Evolutionary conservation across 2,797 vertebrate genomes (phyloP), one percentile per base, ranked within the genome.

Genomic region (Cossypha heuglini): DNA sequence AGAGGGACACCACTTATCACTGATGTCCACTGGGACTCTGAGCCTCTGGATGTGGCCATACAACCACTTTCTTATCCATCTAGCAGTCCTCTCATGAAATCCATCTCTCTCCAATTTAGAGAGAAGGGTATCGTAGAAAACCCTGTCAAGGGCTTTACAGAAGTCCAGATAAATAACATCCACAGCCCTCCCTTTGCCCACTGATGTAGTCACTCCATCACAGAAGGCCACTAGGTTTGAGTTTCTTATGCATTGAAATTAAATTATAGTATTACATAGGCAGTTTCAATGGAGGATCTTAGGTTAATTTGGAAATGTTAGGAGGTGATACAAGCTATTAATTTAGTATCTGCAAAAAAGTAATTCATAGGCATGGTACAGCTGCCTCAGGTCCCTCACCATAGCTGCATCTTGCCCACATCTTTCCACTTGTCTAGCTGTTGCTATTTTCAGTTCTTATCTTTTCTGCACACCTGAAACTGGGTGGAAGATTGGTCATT

Each of bases 91-190:
- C 19, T 52, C 28, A 68, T 5, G 29, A 45, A 46, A 59, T 59
- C 54, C 2, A 0, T 68, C 16, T 68, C 24, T 68, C n/a, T 61
- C 22, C 13, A 52, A 20, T 29, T 61, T 52, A 46, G 24, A 61
- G 28, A 59, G n/a, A 52, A 20, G 1, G 5, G 1, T 45, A 45
- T 33, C 45, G 46, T 52, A 49, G 38, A 58, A 59, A 67, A 37
- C 1, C 0, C 0, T 25, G 16, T 33, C 24, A 29, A 86, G 67
- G 5, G 3, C 16, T 61, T 86, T 33, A 20, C 46, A 46, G 22
- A 75, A 67, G 4, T 38, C 38, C 38, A 38, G 13, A 38, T 33
- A 76, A 67, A 52, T 38, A n/a, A 40, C 19, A 61, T 33, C 6
- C 7, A 29, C 9, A 29, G 13, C 5, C 24, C 13, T 54, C 45